Percentiles rank a stretch among this genome's conserved stretches.
Conservation (phyloP, 1,140 invertebrate genomes). For the Lordiphosa mommai region DNA sequence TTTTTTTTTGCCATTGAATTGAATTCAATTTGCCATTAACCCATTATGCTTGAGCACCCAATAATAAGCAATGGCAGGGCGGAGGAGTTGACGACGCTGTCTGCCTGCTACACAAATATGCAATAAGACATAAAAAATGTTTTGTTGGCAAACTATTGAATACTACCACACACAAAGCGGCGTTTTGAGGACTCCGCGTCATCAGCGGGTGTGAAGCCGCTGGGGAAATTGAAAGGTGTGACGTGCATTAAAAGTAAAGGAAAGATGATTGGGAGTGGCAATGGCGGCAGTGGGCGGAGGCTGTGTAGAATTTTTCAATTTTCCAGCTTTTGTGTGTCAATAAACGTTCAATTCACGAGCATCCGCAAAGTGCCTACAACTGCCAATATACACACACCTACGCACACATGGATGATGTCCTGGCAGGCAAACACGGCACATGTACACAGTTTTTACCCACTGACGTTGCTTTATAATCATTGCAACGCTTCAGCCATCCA, state of each 20-base stretch:
- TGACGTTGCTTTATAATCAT: slow-evolving; percentile 68
- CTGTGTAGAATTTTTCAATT: slow-evolving; percentile 71
- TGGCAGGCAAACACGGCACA: slow-evolving; percentile 17
- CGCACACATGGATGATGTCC: slow-evolving; percentile 5
- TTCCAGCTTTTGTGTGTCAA: slow-evolving; percentile 73
- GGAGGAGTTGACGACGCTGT: slow-evolving; percentile 1
- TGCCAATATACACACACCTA: slow-evolving; percentile 39
- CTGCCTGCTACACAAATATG: slow-evolving; percentile 52
- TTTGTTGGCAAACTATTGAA: slow-evolving; percentile 65
- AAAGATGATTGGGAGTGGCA: not conserved
- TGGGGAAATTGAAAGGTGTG: slow-evolving; percentile 55
- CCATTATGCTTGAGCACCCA: slow-evolving; percentile 69
- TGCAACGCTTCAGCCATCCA: slow-evolving; percentile 20
- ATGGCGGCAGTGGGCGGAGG: slow-evolving; percentile 10
- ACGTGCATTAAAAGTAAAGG: slow-evolving; percentile 36
- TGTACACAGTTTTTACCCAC: slow-evolving; percentile 33
- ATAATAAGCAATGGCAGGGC: slow-evolving; percentile 48
- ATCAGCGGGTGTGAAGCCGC: slow-evolving; percentile 7
- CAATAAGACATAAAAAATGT: slow-evolving; percentile 69
- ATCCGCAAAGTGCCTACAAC: slow-evolving; percentile 70
- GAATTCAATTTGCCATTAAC: slow-evolving; percentile 76
- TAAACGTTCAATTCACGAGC: slow-evolving; percentile 74
- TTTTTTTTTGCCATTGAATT: slow-evolving; percentile 44
- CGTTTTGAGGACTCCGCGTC: slow-evolving; percentile 45
- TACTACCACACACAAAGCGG: slow-evolving; percentile 62